Evolutionary conservation across 1,140 invertebrate species (phyloP), one percentile per base, ranked within the genome.

Genomic region (Eueides isabella): DNA sequence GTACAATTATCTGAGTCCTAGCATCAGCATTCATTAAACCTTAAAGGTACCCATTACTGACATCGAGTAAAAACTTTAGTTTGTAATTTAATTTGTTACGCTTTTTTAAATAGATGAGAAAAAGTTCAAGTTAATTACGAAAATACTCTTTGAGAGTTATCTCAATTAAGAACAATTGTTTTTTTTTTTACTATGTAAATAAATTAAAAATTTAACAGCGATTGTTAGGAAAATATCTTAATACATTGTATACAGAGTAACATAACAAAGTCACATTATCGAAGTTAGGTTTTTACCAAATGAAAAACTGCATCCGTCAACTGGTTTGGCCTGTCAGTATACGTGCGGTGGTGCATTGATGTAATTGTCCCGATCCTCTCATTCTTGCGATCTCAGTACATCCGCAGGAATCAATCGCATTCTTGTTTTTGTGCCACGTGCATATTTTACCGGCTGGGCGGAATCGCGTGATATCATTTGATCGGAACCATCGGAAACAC

Each of bases 401-500:
- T 85, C 82, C 81, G 82, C 72, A 85, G 85, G 71, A 75, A 80
- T 81, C 44, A 55, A 69, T 69, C 67, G 67, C 67, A 69, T 61
- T 61, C 31, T 33, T 69, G 29, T 23, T 69, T 61, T 69, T 69
- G 14, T 61, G 31, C 33, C 29, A 33, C 19, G 19, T 69, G 66
- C 74, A 78, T 67, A 67, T 76, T 78, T 77, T 61, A 61, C 48
- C 67, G 30, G 75, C 68, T 73, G 78, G 78, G 82, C 87, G 81
- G 86, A 86, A 85, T 90, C 82, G 89, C 87, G 87, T 89, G 89
- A 87, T 85, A 74, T 67, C 78, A 75, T 72, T 78, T 78, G 76
- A 86, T 92, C 88, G 91, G 89, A 92, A 80, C 81, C 82, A 78
- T 86, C 84, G 88, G 90, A 92, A 88, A 90, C 89, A 89, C 88